Conservation (phyloP, 2,113 vertebrate genomes). For the Microtus ochrogaster region DNA sequence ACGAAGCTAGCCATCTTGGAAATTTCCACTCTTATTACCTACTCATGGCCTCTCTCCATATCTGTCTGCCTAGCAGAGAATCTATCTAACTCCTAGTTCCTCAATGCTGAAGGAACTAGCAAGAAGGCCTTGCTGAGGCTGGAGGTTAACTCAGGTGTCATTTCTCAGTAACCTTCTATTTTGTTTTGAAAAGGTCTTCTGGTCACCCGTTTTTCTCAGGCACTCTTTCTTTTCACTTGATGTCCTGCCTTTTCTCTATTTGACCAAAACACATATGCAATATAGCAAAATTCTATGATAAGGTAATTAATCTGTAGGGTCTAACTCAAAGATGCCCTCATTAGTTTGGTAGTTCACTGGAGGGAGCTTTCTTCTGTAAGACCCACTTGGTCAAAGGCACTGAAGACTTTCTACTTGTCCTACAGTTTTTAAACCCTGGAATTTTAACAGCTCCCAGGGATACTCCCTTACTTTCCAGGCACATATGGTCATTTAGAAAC, state of each 20-base stretch:
- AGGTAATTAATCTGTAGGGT: not conserved
- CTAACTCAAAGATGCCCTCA: not conserved
- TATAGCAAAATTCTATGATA: not conserved
- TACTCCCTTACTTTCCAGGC: too few relatives aligned
- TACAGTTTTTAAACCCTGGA: not conserved
- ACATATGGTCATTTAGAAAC: not conserved
- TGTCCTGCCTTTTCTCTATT: not conserved
- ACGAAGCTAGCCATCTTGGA: not conserved
- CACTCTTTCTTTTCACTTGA: not conserved
- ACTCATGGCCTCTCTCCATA: not conserved
- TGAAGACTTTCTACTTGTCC: not conserved
- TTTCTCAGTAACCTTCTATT: not conserved
- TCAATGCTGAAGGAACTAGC: too few relatives aligned
- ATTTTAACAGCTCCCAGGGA: not conserved
- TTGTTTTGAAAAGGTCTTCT: not conserved
- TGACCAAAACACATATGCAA: not conserved
- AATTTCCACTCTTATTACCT: not conserved
- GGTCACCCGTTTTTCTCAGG: not conserved
- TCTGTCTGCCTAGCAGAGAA: not conserved
- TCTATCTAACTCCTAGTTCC: not conserved
- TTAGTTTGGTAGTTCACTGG: not conserved
- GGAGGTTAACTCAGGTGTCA: not conserved
- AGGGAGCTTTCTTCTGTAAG: not conserved
- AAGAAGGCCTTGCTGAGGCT: not conserved
- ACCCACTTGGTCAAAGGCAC: not conserved